A percentile compares a stretch with the other conserved stretches of the same genome.
Evolutionary conservation across 2,113 vertebrate species (phyloP).

Genomic region (Dasyurus viverrinus): DNA sequence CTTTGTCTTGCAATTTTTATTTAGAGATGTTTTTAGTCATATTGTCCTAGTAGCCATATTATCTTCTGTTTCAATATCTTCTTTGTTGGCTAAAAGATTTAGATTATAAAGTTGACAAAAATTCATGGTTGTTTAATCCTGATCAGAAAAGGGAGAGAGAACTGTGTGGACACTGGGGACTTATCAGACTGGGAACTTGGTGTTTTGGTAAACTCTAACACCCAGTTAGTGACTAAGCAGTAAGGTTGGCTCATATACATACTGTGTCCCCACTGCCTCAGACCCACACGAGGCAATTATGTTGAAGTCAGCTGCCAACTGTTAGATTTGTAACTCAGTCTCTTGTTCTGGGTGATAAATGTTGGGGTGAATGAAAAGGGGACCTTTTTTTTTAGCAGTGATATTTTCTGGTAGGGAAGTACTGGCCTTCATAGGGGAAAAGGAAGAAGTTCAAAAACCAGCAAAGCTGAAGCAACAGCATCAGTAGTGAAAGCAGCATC

Average conservation of each 20-base stretch:
- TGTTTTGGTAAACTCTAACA: neutral
- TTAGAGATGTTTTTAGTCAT: too few relatives aligned
- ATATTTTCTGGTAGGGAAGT: too few relatives aligned
- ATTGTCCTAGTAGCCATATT: neutral
- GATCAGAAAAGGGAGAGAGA: neutral
- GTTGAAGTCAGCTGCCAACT: neutral
- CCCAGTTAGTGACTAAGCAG: neutral
- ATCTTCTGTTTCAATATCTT: neutral
- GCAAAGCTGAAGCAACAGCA: too few relatives aligned
- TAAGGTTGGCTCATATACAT: neutral
- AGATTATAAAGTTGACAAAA: neutral
- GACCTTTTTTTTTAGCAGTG: neutral
- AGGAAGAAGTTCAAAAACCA: too few relatives aligned
- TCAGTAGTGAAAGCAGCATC: too few relatives aligned
- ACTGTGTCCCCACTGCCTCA: neutral
- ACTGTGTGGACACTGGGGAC: neutral
- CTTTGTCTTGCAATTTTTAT: too few relatives aligned
- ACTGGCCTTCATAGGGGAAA: too few relatives aligned
- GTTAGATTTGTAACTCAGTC: neutral
- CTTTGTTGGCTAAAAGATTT: neutral
- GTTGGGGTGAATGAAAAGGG: neutral
- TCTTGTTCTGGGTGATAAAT: neutral
- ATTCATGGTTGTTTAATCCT: neutral
- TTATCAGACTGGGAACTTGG: neutral
- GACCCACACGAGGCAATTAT: neutral